A percentile compares a stretch with the other conserved stretches of the same genome.
Evolutionary conservation across 2,888 invertebrate species (phyloP).

Genomic region (Synergus gifuensis): DNA sequence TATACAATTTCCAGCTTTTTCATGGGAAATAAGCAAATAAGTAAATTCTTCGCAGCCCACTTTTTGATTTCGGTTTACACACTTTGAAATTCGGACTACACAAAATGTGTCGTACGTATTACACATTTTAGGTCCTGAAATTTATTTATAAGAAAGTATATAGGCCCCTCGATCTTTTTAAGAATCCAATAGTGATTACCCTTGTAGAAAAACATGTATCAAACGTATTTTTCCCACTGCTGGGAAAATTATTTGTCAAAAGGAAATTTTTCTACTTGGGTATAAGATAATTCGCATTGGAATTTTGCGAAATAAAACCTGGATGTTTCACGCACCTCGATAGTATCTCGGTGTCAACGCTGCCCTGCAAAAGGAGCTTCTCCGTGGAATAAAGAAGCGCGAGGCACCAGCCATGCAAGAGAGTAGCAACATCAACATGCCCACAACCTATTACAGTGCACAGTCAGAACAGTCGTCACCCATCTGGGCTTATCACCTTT

Average conservation of each 20-base stretch:
- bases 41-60: no score
- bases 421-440: slow-evolving; percentile 56
- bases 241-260: neutral
- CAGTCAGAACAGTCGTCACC: slow-evolving; percentile 77
- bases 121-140: neutral
- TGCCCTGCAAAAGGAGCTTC: slow-evolving; percentile 74
- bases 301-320: slow-evolving; percentile 45
- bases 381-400: slow-evolving; percentile 73
- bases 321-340: slow-evolving; percentile 69
- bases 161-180: neutral
- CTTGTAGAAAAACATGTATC: neutral
- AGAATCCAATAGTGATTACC: neutral
- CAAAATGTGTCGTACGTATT: no score
- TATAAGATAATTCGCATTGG: slow-evolving; percentile 2
- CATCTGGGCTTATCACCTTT: slow-evolving; percentile 91
- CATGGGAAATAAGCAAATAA: no score
- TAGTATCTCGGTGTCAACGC: slow-evolving; percentile 75
- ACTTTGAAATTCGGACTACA: no score
- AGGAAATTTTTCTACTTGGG: neutral
- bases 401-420: slow-evolving; percentile 57
- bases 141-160: neutral
- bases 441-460: slow-evolving; percentile 54
- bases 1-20: no score
- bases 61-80: no score
- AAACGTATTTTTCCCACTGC: neutral